Conservation (phyloP, 2,113 vertebrate species). For the Eurypyga helias region DNA sequence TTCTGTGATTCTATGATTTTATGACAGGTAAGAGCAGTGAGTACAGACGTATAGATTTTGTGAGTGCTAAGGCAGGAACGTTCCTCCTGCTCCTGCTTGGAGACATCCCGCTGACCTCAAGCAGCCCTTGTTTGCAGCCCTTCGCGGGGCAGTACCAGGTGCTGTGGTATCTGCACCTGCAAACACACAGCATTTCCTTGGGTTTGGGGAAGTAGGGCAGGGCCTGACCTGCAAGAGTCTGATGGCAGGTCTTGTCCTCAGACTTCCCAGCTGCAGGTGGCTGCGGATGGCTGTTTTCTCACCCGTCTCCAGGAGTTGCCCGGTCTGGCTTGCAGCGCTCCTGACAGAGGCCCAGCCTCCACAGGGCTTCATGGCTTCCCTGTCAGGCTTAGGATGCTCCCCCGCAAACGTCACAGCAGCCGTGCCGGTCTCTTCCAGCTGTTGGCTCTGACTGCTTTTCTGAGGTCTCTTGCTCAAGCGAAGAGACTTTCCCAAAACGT, state of each 20-base stretch:
- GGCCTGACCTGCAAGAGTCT: neutral
- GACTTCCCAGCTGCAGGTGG: neutral
- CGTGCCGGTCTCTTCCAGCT: neutral
- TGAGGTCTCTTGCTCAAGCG: neutral
- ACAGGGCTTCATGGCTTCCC: neutral
- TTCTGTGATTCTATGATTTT: too few relatives aligned
- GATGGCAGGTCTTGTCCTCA: neutral
- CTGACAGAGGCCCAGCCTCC: neutral
- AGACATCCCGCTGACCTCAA: fast-evolving
- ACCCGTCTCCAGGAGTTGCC: fast-evolving
- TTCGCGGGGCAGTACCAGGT: fast-evolving
- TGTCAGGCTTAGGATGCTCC: neutral
- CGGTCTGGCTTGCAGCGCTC: fast-evolving
- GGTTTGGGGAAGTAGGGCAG: neutral
- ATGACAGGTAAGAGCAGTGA: neutral
- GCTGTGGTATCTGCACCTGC: fast-evolving
- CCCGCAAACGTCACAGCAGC: neutral
- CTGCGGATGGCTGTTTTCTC: neutral
- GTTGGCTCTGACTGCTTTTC: neutral
- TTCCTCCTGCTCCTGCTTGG: neutral
- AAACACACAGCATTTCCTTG: fast-evolving
- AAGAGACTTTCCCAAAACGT: neutral
- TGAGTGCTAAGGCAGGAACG: neutral
- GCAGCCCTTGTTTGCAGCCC: neutral
- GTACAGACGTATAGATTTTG: fast-evolving